Conservation (phyloP, 2,888 invertebrate species). For the Eurois occulta region DNA sequence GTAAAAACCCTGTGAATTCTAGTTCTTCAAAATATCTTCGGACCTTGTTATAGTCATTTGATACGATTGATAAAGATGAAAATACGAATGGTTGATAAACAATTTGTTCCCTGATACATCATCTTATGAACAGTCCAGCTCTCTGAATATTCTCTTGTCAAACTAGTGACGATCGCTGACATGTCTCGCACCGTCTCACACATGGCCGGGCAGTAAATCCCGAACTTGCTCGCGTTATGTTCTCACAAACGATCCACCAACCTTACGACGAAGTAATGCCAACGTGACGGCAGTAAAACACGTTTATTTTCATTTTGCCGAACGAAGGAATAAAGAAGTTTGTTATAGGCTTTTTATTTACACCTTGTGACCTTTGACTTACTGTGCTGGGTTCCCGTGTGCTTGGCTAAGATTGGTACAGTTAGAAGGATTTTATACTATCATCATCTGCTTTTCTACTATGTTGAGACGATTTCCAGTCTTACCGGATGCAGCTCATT, state of each 20-base stretch:
- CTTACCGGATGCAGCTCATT: neutral
- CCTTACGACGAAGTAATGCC: slow-evolving; percentile 23
- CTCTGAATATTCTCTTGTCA: neutral
- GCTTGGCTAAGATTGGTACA: neutral
- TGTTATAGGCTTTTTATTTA: slow-evolving; percentile 19
- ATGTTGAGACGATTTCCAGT: neutral
- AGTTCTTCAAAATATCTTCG: neutral
- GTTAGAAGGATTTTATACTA: neutral
- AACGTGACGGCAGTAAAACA: slow-evolving; percentile 48
- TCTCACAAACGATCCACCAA: slow-evolving; percentile 39
- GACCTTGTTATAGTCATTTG: neutral
- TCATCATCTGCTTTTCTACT: neutral
- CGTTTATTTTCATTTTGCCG: slow-evolving; percentile 49
- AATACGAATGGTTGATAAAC: neutral
- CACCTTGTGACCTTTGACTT: slow-evolving; percentile 20
- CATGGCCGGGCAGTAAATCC: slow-evolving; percentile 38
- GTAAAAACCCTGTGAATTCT: too few relatives aligned
- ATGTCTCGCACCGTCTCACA: slow-evolving; percentile 9
- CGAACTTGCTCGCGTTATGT: slow-evolving; percentile 24
- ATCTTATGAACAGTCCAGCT: neutral
- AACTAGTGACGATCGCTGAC: neutral
- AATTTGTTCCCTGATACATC: neutral
- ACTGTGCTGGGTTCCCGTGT: too few relatives aligned
- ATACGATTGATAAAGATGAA: neutral
- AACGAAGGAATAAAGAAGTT: slow-evolving; percentile 27